phyloP scores from a whole-genome alignment of 2,113 vertebrate species.

The Lepus europaeus region DNA sequence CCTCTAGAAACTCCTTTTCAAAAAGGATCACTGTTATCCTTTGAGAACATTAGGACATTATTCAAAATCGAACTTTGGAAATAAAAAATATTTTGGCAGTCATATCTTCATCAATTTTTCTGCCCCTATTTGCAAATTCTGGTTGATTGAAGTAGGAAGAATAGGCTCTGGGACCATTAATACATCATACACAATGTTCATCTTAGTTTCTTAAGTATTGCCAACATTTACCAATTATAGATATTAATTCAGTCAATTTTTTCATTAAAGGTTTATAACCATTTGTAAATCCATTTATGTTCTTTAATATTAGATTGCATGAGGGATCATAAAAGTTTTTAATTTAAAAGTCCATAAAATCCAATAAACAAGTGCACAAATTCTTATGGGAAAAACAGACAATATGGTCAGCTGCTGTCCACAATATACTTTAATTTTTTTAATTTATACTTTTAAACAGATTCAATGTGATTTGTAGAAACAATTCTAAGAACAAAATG shows the following conservation, averaged over 20 bases:
- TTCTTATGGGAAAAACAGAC: background rate
- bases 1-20: background rate
- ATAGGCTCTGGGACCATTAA: background rate
- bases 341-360: background rate
- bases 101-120: background rate
- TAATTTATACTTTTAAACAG: background rate
- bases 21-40: background rate
- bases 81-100: background rate
- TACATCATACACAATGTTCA: background rate
- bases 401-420: background rate
- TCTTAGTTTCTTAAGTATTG: background rate
- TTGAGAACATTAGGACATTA: background rate
- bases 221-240: background rate
- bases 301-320: background rate
- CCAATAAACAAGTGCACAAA: background rate
- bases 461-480: too few species aligned
- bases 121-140: background rate
- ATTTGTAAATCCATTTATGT: background rate
- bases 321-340: background rate
- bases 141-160: background rate
- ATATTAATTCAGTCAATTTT: background rate
- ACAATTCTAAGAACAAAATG: too few species aligned
- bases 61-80: background rate
- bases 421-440: background rate
- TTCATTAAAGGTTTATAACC: background rate